Base-by-base conservation (phyloP, 2,888 invertebrate species). In the Clostera curtula region DNA sequence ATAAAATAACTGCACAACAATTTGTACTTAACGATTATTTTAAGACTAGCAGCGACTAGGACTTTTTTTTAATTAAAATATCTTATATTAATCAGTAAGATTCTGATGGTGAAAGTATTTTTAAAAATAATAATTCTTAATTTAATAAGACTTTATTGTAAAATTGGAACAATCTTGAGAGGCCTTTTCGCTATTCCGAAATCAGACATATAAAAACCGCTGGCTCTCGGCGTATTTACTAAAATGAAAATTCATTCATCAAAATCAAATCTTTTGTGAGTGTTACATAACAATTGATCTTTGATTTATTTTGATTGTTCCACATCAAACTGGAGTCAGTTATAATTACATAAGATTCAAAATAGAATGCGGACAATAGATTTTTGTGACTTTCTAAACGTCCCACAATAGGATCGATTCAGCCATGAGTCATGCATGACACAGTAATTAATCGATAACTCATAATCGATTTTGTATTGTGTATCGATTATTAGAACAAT, bases 371-470 rank as follows among this genome's bases (percentile, higher is more conserved):
- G 12, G 1, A 4, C n/a, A 10, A 21, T n/a, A 7, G 4, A 25
- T 23, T 25, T 36, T 40, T 49, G 37, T 43, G 36, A 16, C 48
- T 48, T 48, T 49, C 47, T 49, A 49, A 47, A 34, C 24, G 28
- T 18, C 31, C 24, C 36, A 36, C 39, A 38, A 14, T 27, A 29
- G 40, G 35, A 40, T 45, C 36, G 35, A 43, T 45, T 39, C 29
- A 45, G 9, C 10, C n/a, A n/a, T n/a, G n/a, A n/a, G n/a, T n/a
- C n/a, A n/a, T n/a, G n/a, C n/a, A 44, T 34, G 30, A 44, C 41
- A 36, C 38, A 25, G 48, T 49, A 44, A 49, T 46, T 44, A 44
- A 41, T 49, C 45, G 42, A 32, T 41, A 24, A 49, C 36, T 41
- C 38, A 30, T 26, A 36, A 29, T 41, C 32, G 24, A 19, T 41